phyloP scores from a whole-genome alignment of 2,797 vertebrate species.

The Semaprochilodus insignis region DNA sequence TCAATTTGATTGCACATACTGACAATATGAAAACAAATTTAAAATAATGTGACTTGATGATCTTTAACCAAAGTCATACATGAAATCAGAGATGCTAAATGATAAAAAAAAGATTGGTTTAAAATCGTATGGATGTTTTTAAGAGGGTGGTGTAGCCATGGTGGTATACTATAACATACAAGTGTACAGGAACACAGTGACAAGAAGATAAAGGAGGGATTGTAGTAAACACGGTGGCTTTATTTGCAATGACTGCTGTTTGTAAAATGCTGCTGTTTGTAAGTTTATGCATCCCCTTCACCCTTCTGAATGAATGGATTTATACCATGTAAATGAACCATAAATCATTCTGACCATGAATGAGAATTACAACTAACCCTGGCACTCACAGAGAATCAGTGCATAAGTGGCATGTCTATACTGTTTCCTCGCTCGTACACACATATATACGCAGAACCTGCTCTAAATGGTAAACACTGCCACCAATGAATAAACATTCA shows the following conservation, averaged over 20 bases:
- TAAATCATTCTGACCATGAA: constrained; percentile 52
- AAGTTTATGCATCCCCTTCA: not conserved
- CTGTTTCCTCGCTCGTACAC: not conserved
- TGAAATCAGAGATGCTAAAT: too few species aligned
- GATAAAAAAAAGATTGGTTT: too few species aligned
- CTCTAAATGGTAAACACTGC: constrained; percentile 33
- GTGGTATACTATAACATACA: too few species aligned
- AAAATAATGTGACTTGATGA: too few species aligned
- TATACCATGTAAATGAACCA: constrained; percentile 40
- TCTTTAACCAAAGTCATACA: too few species aligned
- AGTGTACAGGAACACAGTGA: too few species aligned
- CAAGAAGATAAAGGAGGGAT: too few species aligned
- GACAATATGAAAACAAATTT: too few species aligned
- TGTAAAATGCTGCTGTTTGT: not conserved
- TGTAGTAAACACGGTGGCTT: not conserved
- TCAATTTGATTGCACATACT: too few species aligned
- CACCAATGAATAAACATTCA: constrained; percentile 7
- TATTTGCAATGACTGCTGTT: not conserved
- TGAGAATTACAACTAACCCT: constrained; percentile 39
- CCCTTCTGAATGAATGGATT: constrained; percentile 32
- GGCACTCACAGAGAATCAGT: not conserved
- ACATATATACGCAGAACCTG: not conserved
- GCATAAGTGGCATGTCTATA: not conserved
- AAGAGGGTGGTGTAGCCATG: too few species aligned
- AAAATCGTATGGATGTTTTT: too few species aligned